Evolutionary conservation across 2,113 vertebrate species (phyloP).

Genomic region (Meleagris gallopavo): DNA sequence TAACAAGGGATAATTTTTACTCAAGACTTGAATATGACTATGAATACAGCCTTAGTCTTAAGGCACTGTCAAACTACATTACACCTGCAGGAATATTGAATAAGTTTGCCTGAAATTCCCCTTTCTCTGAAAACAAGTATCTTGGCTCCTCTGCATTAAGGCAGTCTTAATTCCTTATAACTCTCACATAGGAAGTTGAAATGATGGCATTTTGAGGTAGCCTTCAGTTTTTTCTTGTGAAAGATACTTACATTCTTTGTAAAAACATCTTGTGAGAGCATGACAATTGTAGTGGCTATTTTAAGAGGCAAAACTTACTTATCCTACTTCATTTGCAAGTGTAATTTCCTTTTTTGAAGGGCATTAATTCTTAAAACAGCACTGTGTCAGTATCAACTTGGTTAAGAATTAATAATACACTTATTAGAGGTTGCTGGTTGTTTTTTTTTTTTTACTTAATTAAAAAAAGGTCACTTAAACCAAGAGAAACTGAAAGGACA

Average conservation of each 20-base stretch:
- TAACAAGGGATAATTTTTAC: neutral
- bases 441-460: neutral
- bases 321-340: neutral
- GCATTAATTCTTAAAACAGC: neutral
- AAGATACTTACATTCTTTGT: neutral
- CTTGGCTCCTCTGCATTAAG: neutral
- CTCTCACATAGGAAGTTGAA: neutral
- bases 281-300: neutral
- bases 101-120: neutral
- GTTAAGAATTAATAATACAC: neutral
- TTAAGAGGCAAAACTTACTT: neutral
- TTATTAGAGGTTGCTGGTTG: neutral
- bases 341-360: neutral
- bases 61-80: neutral
- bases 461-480: neutral
- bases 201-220: neutral
- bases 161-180: neutral
- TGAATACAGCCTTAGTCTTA: neutral
- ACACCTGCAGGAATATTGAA: neutral
- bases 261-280: neutral
- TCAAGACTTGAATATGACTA: neutral
- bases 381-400: neutral
- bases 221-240: neutral
- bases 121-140: neutral
- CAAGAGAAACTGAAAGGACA: neutral